Evolutionary conservation across 2,888 invertebrate species (phyloP).

Genomic region (Brachyptera putata): DNA sequence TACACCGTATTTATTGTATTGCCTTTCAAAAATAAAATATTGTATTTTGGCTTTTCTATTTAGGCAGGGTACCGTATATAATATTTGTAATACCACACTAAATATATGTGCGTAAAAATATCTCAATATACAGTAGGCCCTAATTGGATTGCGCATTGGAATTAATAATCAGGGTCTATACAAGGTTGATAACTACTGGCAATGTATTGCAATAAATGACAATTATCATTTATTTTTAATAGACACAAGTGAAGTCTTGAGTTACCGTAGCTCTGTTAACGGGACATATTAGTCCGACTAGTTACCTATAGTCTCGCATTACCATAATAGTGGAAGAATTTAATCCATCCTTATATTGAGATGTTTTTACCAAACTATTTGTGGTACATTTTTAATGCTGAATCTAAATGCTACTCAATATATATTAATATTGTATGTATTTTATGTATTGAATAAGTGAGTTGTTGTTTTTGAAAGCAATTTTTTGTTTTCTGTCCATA

Average conservation of each 20-base stretch:
- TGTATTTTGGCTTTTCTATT: constrained; percentile 14
- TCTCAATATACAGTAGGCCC: background rate
- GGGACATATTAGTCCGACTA: background rate
- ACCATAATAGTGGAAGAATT: too few relatives aligned
- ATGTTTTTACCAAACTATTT: background rate
- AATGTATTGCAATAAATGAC: too few relatives aligned
- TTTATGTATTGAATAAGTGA: constrained; percentile 9
- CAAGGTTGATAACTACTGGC: too few relatives aligned
- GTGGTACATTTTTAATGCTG: constrained; percentile 1
- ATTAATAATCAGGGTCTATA: too few relatives aligned
- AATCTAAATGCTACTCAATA: constrained; percentile 17
- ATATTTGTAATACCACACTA: background rate
- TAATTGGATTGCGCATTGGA: background rate
- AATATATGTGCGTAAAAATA: background rate
- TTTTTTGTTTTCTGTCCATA: constrained; percentile 8
- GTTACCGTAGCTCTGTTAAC: too few relatives aligned
- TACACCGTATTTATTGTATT: background rate
- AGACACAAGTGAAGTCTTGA: too few relatives aligned
- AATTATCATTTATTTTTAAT: too few relatives aligned
- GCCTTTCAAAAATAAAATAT: constrained; percentile 3
- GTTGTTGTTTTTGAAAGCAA: background rate
- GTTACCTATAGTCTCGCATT: background rate
- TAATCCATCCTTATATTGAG: too few relatives aligned
- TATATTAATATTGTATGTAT: constrained; percentile 16
- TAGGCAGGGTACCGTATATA: background rate